These are phyloP conservation scores for Phalanger gymnotis DNA, from an alignment of 2,797 vertebrate genomes.

Conservation along the genomic window DNA sequence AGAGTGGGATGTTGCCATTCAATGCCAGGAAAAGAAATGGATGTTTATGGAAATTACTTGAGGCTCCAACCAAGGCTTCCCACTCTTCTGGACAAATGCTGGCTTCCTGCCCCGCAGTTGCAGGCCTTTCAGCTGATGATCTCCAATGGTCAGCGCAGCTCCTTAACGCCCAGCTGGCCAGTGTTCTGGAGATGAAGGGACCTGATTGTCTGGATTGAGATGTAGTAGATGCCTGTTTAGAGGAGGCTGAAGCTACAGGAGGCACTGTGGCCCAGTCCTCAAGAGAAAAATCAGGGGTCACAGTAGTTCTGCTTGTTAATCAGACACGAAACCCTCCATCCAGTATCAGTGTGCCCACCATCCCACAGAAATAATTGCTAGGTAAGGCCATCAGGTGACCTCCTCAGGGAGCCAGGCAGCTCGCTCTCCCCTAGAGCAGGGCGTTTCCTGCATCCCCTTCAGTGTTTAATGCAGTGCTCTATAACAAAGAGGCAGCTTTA, in stretches of 20 bases:
- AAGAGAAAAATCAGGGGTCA: constrained; percentile 29
- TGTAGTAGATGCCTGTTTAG: constrained; percentile 75
- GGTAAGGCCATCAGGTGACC: constrained; percentile 8
- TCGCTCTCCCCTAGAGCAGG: neutral
- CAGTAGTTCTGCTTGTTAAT: constrained; percentile 25
- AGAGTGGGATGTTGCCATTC: constrained; percentile 36
- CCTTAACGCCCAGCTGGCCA: constrained; percentile 50
- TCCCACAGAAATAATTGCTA: constrained; percentile 45
- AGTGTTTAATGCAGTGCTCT: too few relatives aligned
- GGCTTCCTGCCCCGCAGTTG: neutral
- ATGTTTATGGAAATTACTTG: constrained; percentile 55
- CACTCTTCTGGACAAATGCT: constrained; percentile 44
- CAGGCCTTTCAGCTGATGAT: constrained; percentile 35
- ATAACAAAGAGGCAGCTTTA: too few relatives aligned
- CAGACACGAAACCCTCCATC: constrained; percentile 54
- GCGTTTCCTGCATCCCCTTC: too few relatives aligned
- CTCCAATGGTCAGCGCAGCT: constrained; percentile 33
- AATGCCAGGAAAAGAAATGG: constrained; percentile 51
- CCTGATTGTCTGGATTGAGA: constrained; percentile 62
- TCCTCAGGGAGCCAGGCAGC: neutral
- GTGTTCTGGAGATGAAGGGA: constrained; percentile 51
- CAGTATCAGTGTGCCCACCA: constrained; percentile 18
- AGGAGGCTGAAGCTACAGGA: neutral
- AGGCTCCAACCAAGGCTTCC: constrained; percentile 55
- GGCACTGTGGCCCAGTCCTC: too few relatives aligned